These are phyloP conservation scores for Dryas iulia DNA, from an alignment of 1,140 invertebrate genomes.

Conservation along the genomic window DNA sequence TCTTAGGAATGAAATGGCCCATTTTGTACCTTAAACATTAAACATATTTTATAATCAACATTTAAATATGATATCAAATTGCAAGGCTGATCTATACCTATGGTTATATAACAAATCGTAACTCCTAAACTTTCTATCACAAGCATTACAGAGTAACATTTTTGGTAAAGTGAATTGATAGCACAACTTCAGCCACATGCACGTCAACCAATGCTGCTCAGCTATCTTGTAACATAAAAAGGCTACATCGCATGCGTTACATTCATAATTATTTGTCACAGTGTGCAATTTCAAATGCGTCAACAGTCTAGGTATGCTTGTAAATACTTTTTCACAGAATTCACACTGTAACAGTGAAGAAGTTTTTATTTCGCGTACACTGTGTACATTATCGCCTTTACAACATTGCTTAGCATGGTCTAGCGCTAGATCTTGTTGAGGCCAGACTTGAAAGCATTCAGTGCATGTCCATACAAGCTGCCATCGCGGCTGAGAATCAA, in stretches of 20 bases:
- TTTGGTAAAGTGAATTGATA: conserved; percentile 69
- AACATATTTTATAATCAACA: not conserved
- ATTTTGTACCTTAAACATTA: conserved; percentile 59
- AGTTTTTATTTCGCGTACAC: conserved; percentile 62
- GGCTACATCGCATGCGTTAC: conserved; percentile 57
- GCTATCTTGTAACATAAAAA: conserved; percentile 67
- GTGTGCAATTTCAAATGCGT: conserved; percentile 63
- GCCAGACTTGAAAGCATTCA: conserved; percentile 75
- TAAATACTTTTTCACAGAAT: conserved; percentile 73
- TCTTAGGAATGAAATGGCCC: conserved; percentile 62
- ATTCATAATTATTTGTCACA: conserved; percentile 66
- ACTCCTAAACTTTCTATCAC: conserved; percentile 72
- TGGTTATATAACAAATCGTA: conserved; percentile 75
- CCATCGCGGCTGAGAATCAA: conserved; percentile 58
- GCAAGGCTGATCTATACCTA: conserved; percentile 42
- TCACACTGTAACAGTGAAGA: conserved; percentile 43
- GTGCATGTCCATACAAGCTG: conserved; percentile 75
- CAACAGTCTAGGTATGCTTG: conserved; percentile 65
- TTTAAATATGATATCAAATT: not conserved
- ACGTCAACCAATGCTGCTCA: conserved; percentile 66
- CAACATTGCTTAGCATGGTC: conserved; percentile 58
- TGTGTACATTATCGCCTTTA: conserved; percentile 45
- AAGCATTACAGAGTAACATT: conserved; percentile 68
- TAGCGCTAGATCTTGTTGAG: conserved; percentile 53
- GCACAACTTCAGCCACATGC: conserved; percentile 59